Evolutionary conservation across 2,888 invertebrate species (phyloP).

Genomic region (Chloroclystis v-ata): DNA sequence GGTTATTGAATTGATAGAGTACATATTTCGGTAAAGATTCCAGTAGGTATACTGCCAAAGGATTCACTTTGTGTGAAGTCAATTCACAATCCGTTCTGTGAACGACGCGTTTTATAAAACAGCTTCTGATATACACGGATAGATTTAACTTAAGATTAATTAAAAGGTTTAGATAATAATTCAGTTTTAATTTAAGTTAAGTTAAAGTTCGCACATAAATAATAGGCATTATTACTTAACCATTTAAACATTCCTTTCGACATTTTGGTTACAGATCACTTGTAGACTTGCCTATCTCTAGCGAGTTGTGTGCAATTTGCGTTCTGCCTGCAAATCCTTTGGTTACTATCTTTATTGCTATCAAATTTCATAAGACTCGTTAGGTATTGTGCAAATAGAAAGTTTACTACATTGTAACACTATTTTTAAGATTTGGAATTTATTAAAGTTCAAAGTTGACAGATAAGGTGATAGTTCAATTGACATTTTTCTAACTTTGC

Average conservation of each 20-base stretch:
- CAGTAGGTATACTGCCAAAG: constrained; percentile 75
- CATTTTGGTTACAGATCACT: constrained; percentile 62
- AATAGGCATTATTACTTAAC: constrained; percentile 78
- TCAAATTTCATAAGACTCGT: constrained; percentile 30
- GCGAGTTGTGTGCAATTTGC: constrained; percentile 23
- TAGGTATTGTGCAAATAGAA: constrained; percentile 29
- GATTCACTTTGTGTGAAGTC: constrained; percentile 70
- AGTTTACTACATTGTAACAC: constrained; percentile 57
- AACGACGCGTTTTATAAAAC: constrained; percentile 70
- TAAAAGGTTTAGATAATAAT: constrained; percentile 68
- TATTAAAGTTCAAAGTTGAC: constrained; percentile 74
- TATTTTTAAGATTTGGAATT: constrained; percentile 71
- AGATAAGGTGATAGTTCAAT: constrained; percentile 68
- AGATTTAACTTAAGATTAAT: constrained; percentile 66
- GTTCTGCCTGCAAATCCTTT: constrained; percentile 5
- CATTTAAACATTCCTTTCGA: constrained; percentile 77
- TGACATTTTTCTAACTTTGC: constrained; percentile 63
- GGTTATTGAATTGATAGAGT: constrained; percentile 63
- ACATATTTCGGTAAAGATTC: constrained; percentile 55
- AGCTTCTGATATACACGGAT: constrained; percentile 71
- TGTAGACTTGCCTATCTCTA: constrained; percentile 41
- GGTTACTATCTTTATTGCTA: constrained; percentile 17
- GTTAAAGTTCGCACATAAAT: constrained; percentile 71
- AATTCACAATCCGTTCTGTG: constrained; percentile 75
- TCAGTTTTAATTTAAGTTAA: constrained; percentile 77